Percentiles rank a stretch among this genome's conserved stretches.
Evolutionary conservation across 2,888 invertebrate genomes (phyloP).

Genomic region (Leptinotarsa tumamoca): DNA sequence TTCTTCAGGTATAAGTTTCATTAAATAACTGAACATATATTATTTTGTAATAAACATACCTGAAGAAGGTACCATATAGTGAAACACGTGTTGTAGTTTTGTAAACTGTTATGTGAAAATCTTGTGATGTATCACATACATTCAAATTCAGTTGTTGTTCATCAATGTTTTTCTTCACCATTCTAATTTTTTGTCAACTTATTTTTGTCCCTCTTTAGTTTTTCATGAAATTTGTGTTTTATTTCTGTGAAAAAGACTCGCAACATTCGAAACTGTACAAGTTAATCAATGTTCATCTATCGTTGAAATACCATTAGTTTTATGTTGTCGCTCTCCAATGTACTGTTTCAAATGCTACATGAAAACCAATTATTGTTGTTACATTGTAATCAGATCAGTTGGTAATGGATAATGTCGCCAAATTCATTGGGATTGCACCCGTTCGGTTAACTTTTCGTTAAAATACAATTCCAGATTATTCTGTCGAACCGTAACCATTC

Average conservation of each 20-base stretch:
- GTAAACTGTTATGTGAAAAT: too few relatives aligned
- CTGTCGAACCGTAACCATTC: background rate
- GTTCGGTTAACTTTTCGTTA: slow-evolving; percentile 13
- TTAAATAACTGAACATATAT: too few relatives aligned
- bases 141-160: too few relatives aligned
- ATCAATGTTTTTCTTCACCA: too few relatives aligned
- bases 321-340: slow-evolving; percentile 15
- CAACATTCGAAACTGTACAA: background rate
- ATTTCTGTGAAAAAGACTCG: background rate
- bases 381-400: slow-evolving; percentile 17
- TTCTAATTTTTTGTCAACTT: too few relatives aligned
- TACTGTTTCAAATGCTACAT: slow-evolving; percentile 19
- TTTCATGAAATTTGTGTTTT: background rate
- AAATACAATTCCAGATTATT: background rate
- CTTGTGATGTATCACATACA: too few relatives aligned
- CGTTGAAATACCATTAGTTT: slow-evolving; percentile 9
- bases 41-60: too few relatives aligned
- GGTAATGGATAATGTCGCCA: slow-evolving; percentile 19
- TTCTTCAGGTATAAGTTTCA: too few relatives aligned
- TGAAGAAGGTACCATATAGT: too few relatives aligned
- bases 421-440: slow-evolving; percentile 8
- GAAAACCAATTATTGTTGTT: slow-evolving; percentile 15
- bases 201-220: background rate
- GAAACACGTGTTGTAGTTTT: too few relatives aligned
- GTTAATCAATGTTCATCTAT: slow-evolving; percentile 14